phyloP scores from a whole-genome alignment of 2,797 vertebrate genomes.

The Alouatta caraya region DNA sequence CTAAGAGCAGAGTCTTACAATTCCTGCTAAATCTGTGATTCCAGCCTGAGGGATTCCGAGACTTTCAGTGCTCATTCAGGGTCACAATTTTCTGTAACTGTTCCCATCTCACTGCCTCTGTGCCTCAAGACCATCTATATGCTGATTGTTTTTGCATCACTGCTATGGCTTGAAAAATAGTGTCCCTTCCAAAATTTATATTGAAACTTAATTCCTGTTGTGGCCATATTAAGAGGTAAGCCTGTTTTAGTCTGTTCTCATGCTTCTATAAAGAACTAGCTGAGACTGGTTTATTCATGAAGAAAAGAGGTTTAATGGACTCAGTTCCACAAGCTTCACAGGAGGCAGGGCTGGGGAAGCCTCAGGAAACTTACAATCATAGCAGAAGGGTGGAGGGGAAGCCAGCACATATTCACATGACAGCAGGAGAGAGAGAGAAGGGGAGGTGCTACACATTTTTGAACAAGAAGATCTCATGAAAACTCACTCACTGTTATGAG shows the following conservation, averaged over 20 bases:
- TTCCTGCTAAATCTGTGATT: neutral
- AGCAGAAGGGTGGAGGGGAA: neutral
- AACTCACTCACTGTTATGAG: neutral
- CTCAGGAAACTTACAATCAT: neutral
- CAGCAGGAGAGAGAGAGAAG: too few species aligned
- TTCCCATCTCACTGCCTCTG: neutral
- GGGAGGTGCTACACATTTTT: neutral
- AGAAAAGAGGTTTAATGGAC: neutral
- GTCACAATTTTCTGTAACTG: neutral
- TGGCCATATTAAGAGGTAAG: neutral
- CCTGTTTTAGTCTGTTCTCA: neutral
- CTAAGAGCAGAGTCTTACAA: neutral
- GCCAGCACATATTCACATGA: neutral
- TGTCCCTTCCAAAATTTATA: neutral
- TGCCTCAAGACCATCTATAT: neutral
- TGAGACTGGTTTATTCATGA: neutral
- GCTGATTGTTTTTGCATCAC: neutral
- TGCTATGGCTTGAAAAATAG: too few species aligned
- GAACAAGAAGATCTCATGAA: neutral
- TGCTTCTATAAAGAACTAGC: neutral
- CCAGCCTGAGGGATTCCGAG: neutral
- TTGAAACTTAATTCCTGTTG: neutral
- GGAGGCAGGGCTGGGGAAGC: neutral
- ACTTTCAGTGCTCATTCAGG: accelerated
- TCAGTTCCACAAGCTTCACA: neutral